Base-by-base conservation (phyloP, 2,797 vertebrate species). In the Enoplosus armatus region DNA sequence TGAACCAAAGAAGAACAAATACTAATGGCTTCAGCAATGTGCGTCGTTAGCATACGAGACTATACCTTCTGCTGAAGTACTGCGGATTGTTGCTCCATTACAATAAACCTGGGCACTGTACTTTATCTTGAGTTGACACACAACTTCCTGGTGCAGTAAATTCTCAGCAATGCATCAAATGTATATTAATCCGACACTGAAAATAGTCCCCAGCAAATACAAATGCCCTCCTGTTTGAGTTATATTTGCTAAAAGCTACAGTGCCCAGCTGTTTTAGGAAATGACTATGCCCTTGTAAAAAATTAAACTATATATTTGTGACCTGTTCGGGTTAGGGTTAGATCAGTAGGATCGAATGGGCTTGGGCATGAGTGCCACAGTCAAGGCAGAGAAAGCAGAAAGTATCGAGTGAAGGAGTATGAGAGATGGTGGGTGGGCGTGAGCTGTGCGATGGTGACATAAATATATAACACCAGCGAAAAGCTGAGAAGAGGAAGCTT, bases 401-500 rank as follows among this genome's bases (percentile, higher is more conserved):
- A 71, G 60, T 33, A 43, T 6, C 18, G 45, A 47, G 10, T 61
- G 58, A 65, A 48, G 60, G 61, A 22, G 27, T 35, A 5, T 26
- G 8, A 66, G 24, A 73, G 80, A 41, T 43, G 48, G 35, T 69
- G 68, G 56, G 71, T 65, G 85, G 60, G 41, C 48, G 59, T 26
- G 50, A 51, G 53, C 9, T 27, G 45, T 64, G 26, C 20, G 47
- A 72, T 26, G 39, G 33, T 22, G 54, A 27, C 64, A 53, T 82
- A 53, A 76, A 87, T 83, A 72, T 75, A 75, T 41, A 72, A 69
- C 41, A 55, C 10, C 0, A 72, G 75, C 35, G n/a, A 45, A 66
- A 76, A 86, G 59, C 64, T 79, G 77, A 83, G 70, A 80, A 66
- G 79, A 78, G 83, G 90, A 86, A 80, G 83, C 64, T 45, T 72